Base-by-base conservation (phyloP, 2,888 invertebrate species). In the Mesoligia furuncula region DNA sequence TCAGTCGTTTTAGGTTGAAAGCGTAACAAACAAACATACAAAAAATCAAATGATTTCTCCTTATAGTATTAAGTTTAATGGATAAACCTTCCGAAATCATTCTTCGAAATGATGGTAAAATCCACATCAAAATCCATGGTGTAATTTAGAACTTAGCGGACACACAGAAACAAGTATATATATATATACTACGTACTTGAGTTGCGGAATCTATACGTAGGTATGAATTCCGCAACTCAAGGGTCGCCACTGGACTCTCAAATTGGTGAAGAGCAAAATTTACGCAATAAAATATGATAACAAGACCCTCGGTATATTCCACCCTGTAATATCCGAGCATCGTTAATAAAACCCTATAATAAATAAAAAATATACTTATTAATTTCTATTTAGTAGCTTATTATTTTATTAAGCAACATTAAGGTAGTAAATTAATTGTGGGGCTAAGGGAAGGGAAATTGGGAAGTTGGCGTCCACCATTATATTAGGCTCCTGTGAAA, bases 401-500 rank as follows among this genome's bases (percentile, higher is more conserved):
- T 88, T 85, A 88, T 87, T 80, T 75, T 77, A 84, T 81, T 79
- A 76, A 36, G 69, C 62, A 75, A 74, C 83, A 54, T 70, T 72
- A 75, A 11, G 72, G 75, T 71, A 70, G 79, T 84, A 79, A 85
- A 85, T 85, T 85, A 88, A 83, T 80, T 77, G 64, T 51, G 39
- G 65, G 24, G 57, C 36, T 57, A n/a, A 36, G 36, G 66, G 65
- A 75, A 45, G 66, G 76, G 31, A 75, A 82, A 85, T 80, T 78
- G 59, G 59, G 65, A 59, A 77, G 75, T 88, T 77, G 72, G 48
- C 66, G 61, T 83, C 54, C 70, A 68, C 79, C 77, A 73, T 80
- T 73, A 80, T 66, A 77, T 75, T 64, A 39, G 39, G 42, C 42
- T 59, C 6, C 24, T 64, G 36, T 71, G 57, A 86, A 86, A 76